Evolutionary conservation across 2,797 vertebrate species (phyloP), one percentile per base, ranked within the genome.

Genomic region (Microhierax caerulescens): DNA sequence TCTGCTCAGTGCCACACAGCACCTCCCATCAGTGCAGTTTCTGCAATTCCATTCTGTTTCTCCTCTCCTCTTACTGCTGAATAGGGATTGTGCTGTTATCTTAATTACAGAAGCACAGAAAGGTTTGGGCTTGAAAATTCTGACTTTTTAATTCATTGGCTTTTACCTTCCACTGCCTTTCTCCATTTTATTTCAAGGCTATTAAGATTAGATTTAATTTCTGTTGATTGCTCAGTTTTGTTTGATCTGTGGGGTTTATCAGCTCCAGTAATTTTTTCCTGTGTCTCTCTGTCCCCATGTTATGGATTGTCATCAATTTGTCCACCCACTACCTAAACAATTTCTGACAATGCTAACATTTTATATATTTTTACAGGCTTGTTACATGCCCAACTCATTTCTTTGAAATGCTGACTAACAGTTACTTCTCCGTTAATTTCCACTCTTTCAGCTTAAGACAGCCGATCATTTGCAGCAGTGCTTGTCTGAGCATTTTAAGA

Each of bases 171-270:
- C 59, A 60, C 21, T 90, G 75, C 48, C 83, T 95, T 93, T 94
- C 48, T 67, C 36, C 43, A 41, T 86, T 82, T 80, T 68, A 34
- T 94, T 88, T 72, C 89, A 70, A 81, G 36, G 60, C 61, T 73
- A 47, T 91, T 93, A 89, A 45, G 27, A 87, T 30, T 28, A 91
- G 45, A 91, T 84, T 93, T 88, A 65, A 95, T 90, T 97, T 93
- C 63, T 81, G 8, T 61, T 76, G 48, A 68, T 82, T 76, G 82
- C 34, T 89, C 73, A 63, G 28, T 27, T 90, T 81, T 56, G 65
- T 13, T 39, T 60, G 32, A 63, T 37, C 34, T 36, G 23, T 39
- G 24, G 41, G 80, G 17, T 82, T 88, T 63, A 93, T 95, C 60
- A 82, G 45, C 36, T 64, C 73, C 36, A 36, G 68, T 24, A 13